phyloP scores from a whole-genome alignment of 2,888 invertebrate genomes.

The Drosophila cognata region DNA sequence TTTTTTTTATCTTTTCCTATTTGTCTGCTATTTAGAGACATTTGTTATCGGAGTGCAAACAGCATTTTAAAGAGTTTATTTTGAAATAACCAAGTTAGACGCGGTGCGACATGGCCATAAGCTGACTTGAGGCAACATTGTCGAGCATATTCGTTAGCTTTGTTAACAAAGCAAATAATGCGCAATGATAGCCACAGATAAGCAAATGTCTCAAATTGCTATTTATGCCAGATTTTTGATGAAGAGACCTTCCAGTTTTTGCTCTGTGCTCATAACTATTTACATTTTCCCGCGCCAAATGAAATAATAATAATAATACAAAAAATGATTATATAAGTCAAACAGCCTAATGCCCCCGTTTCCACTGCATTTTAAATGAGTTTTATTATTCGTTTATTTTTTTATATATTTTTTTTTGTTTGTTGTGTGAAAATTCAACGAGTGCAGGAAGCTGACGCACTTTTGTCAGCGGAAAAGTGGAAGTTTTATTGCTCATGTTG shows the following conservation, averaged over 20 bases:
- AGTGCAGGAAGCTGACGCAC: constrained; percentile 40
- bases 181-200: constrained; percentile 28
- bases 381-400: constrained; percentile 1
- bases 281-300: constrained; percentile 22
- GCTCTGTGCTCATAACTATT: constrained; percentile 17
- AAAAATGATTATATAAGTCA: constrained; percentile 55
- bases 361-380: constrained; percentile 57
- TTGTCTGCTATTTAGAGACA: constrained; percentile 37
- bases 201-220: constrained; percentile 14
- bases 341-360: constrained; percentile 63
- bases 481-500: constrained; percentile 36
- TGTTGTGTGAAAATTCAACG: constrained; percentile 26
- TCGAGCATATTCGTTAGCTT: constrained; percentile 8
- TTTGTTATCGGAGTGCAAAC: constrained; percentile 40
- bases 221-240: constrained; percentile 5
- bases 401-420: constrained; percentile 15
- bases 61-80: constrained; percentile 48
- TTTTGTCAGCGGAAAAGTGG: constrained; percentile 20
- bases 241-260: neutral
- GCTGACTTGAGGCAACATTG: constrained; percentile 12
- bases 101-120: constrained; percentile 10
- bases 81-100: constrained; percentile 30
- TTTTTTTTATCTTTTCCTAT: constrained; percentile 5
- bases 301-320: neutral
- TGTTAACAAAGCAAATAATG: constrained; percentile 25